phyloP scores from a whole-genome alignment of 1,140 invertebrate species.

The Aricia agestis region DNA sequence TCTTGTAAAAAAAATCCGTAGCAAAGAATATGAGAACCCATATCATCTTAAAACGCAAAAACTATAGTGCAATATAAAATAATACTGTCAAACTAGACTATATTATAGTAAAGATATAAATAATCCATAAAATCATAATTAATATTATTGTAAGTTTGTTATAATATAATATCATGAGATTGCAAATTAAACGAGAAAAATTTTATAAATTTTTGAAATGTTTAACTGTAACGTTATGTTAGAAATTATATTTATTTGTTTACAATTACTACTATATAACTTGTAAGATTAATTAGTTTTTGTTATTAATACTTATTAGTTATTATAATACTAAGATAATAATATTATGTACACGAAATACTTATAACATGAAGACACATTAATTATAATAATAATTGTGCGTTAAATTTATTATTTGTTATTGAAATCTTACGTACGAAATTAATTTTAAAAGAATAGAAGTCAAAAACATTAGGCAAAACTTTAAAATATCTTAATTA shows the following conservation, averaged over 20 bases:
- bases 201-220: neutral
- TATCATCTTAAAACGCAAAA: too few relatives aligned
- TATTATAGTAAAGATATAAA: too few relatives aligned
- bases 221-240: neutral
- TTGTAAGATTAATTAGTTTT: neutral
- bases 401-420: neutral
- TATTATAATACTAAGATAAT: neutral
- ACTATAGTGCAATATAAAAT: too few relatives aligned
- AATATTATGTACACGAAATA: neutral
- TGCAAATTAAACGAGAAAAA: too few relatives aligned
- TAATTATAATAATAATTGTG: neutral
- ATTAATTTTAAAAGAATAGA: neutral
- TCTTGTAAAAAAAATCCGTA: too few relatives aligned
- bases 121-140: too few relatives aligned
- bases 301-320: neutral
- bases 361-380: neutral
- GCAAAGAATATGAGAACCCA: too few relatives aligned
- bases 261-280: neutral
- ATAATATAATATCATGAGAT: too few relatives aligned
- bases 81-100: too few relatives aligned
- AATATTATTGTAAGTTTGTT: too few relatives aligned
- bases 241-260: neutral
- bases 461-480: neutral
- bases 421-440: neutral
- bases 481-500: neutral